A percentile compares a stretch with the other conserved stretches of the same genome.
Conservation (phyloP, 2,113 vertebrate species). For the Castor canadensis region DNA sequence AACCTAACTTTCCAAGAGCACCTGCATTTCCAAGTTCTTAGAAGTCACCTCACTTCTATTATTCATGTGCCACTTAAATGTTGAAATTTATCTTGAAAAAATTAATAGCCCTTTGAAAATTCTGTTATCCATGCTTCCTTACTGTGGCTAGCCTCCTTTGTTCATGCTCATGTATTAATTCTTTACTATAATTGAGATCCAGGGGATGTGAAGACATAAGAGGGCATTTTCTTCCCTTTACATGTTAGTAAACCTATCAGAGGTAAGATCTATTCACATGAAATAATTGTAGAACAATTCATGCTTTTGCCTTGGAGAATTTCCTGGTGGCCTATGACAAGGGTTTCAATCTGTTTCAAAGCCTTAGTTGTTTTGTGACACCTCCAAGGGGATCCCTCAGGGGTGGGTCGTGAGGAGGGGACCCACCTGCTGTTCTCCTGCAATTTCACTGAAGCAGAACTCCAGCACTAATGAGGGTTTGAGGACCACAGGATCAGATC, state of each 20-base stretch:
- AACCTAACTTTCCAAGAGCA: neutral
- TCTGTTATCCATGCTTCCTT: neutral
- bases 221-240: neutral
- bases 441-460: neutral
- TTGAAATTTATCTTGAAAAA: constrained; percentile 10
- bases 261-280: neutral
- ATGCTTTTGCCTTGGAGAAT: neutral
- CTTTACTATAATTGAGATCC: neutral
- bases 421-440: neutral
- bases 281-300: neutral
- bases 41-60: constrained; percentile 29
- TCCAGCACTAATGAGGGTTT: neutral
- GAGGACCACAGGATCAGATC: neutral
- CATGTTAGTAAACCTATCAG: neutral
- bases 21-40: constrained; percentile 2
- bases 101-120: constrained; percentile 42
- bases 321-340: neutral
- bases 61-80: neutral
- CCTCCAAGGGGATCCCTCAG: neutral
- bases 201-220: neutral
- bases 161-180: constrained; percentile 1
- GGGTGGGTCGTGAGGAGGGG: neutral
- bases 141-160: neutral
- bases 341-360: constrained; percentile 30
- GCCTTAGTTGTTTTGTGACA: neutral